Percentiles rank a stretch among this genome's conserved stretches.
Conservation (phyloP, 37 sponge, comb jelly and placozoan species). For the Agelas oroides region DNA sequence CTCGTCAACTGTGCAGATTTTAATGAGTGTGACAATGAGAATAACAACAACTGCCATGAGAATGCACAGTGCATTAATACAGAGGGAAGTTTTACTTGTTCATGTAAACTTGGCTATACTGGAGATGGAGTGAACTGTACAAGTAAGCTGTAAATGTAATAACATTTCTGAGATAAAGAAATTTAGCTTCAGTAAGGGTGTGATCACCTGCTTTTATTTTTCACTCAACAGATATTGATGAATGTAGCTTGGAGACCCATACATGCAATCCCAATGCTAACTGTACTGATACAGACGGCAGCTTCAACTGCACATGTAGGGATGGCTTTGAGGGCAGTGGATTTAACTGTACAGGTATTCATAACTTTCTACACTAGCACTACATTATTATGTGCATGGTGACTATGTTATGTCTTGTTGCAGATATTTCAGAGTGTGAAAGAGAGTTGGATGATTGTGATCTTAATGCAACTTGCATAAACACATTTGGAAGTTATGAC, state of each 20-base stretch:
- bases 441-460: background rate
- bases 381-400: background rate
- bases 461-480: constrained; percentile 11
- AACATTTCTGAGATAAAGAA: too few species aligned
- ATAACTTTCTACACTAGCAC: background rate
- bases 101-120: background rate
- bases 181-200: too few species aligned
- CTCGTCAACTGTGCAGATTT: constrained; percentile 19
- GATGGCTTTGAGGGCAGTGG: constrained; percentile 3
- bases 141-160: constrained; percentile 5
- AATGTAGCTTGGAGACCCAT: constrained; percentile 6
- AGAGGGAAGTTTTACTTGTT: constrained; percentile 28
- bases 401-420: background rate
- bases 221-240: constrained; percentile 27
- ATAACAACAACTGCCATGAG: background rate
- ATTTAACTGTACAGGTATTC: background rate
- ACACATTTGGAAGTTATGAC: constrained; percentile 10
- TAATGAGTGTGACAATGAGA: constrained; percentile 26
- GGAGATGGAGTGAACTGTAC: background rate
- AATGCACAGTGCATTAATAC: constrained; percentile 15
- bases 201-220: background rate
- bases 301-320: constrained; percentile 19
- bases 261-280: constrained; percentile 3
- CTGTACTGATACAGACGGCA: constrained; percentile 34
- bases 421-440: constrained; percentile 14